Conservation (phyloP, 1,140 invertebrate genomes). For the Trichonephila clavipes region DNA sequence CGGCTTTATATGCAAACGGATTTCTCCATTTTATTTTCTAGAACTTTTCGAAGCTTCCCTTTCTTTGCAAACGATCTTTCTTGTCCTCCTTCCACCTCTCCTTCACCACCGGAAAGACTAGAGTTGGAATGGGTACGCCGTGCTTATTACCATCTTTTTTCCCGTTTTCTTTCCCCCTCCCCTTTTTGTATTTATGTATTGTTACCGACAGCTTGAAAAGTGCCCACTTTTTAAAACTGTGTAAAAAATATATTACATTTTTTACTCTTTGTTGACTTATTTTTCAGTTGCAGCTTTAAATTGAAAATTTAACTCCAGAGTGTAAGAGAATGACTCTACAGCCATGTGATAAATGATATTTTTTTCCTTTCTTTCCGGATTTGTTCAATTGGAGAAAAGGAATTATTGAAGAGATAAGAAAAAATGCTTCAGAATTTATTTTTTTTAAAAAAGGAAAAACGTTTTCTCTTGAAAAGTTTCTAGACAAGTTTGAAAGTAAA, state of each 20-base stretch:
- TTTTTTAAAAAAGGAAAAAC: background rate
- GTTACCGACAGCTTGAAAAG: background rate
- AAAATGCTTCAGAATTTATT: background rate
- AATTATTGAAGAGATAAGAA: background rate
- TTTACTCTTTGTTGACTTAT: background rate
- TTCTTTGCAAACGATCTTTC: slow-evolving; percentile 30
- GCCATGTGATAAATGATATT: background rate
- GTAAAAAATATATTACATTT: slow-evolving; percentile 19
- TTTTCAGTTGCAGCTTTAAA: background rate
- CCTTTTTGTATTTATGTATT: background rate
- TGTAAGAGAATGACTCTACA: background rate
- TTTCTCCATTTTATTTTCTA: slow-evolving; percentile 22
- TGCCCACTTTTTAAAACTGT: background rate
- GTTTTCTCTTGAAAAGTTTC: too few species aligned
- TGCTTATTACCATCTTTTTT: background rate
- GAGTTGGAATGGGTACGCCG: background rate
- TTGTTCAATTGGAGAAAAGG: background rate
- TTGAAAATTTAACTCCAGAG: background rate
- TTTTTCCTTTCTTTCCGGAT: background rate
- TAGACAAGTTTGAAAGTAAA: too few species aligned
- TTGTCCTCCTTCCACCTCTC: background rate
- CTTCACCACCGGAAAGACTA: too few species aligned
- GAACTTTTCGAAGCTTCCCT: slow-evolving; percentile 4
- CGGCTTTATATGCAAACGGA: slow-evolving; percentile 53
- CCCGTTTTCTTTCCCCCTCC: background rate